A percentile compares a stretch with the other conserved stretches of the same genome.
These are phyloP conservation scores for Heliconius cydno DNA, from an alignment of 2,888 invertebrate species.

Conservation along the genomic window DNA sequence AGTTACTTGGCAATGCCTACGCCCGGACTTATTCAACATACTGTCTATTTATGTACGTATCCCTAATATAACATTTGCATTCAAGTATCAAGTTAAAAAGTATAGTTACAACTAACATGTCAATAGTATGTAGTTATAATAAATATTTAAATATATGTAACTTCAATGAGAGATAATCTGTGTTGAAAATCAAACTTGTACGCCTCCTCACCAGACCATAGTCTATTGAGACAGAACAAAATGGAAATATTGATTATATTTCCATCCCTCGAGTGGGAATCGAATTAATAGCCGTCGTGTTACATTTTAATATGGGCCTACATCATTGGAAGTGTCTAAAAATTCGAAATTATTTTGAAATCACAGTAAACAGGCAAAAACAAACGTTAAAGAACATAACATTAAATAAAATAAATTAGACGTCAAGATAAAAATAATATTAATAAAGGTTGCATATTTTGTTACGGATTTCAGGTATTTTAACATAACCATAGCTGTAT, in stretches of 20 bases:
- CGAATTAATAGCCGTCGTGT: neutral
- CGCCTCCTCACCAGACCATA: too few species aligned
- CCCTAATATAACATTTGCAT: neutral
- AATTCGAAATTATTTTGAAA: too few species aligned
- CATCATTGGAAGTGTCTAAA: too few species aligned
- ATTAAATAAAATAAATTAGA: neutral
- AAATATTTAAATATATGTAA: too few species aligned
- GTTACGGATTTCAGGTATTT: slow-evolving; percentile 74
- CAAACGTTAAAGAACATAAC: neutral
- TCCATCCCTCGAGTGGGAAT: neutral
- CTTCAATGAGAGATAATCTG: too few species aligned
- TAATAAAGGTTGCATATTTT: neutral
- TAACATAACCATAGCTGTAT: slow-evolving; percentile 87
- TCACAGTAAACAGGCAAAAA: neutral
- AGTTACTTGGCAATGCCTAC: slow-evolving; percentile 86
- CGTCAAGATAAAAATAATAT: neutral
- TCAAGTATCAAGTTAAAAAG: neutral
- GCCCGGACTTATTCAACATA: slow-evolving; percentile 87
- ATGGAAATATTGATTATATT: neutral
- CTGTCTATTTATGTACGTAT: slow-evolving; percentile 84
- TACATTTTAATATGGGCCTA: too few species aligned
- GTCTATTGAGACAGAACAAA: neutral
- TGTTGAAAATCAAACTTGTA: too few species aligned
- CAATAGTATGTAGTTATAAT: too few species aligned
- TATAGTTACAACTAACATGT: neutral